A percentile compares a stretch with the other conserved stretches of the same genome.
phyloP scores from a whole-genome alignment of 2,797 vertebrate genomes.

The Delichon dasypus region DNA sequence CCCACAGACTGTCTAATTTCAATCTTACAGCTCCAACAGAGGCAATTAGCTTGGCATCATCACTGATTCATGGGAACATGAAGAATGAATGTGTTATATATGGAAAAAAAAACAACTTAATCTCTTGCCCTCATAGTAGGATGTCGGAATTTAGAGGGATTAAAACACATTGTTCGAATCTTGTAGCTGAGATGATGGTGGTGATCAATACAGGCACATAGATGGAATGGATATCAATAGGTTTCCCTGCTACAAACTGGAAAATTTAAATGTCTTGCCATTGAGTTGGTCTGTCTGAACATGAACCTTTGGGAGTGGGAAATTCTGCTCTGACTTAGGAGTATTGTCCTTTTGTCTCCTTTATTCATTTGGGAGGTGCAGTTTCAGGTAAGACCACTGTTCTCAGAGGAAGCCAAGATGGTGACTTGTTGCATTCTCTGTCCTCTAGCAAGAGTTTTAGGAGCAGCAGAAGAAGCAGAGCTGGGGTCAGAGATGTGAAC shows the following conservation, averaged over 20 bases:
- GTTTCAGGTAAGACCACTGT: not conserved
- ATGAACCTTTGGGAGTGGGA: not conserved
- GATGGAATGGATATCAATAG: not conserved
- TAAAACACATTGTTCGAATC: not conserved
- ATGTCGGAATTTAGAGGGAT: not conserved
- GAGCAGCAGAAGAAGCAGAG: not conserved
- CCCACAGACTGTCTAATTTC: conserved; percentile 11
- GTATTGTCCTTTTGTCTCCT: not conserved
- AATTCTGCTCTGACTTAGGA: not conserved
- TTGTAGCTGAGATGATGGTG: not conserved
- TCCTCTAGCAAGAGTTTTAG: not conserved
- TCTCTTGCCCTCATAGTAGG: not conserved
- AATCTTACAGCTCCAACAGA: not conserved
- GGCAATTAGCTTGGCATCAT: not conserved
- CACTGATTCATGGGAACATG: not conserved
- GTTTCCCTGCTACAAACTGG: not conserved
- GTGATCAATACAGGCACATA: not conserved
- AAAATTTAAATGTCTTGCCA: not conserved
- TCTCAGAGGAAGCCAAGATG: not conserved
- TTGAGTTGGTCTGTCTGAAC: not conserved
- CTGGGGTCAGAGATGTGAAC: not conserved
- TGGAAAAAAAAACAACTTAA: not conserved
- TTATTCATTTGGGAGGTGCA: not conserved
- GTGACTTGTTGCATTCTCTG: not conserved
- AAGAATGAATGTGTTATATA: not conserved